phyloP scores from a whole-genome alignment of 1,140 invertebrate species.

The Aleiodes sp. region DNA sequence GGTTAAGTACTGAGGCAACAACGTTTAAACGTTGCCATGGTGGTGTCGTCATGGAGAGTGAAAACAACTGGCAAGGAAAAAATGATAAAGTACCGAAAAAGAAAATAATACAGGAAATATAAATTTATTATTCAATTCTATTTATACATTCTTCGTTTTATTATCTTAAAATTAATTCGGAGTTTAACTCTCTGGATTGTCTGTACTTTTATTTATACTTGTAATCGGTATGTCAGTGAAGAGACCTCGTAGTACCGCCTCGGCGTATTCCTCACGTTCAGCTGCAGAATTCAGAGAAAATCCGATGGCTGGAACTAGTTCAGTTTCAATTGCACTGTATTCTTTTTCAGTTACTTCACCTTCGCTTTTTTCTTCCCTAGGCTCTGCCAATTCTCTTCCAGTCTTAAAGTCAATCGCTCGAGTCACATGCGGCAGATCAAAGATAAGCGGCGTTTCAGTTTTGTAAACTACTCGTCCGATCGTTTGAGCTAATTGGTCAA shows the following conservation, averaged over 20 bases:
- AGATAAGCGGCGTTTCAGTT: neutral
- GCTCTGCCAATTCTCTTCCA: neutral
- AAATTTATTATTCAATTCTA: neutral
- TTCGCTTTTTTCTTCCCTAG: neutral
- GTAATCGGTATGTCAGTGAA: conserved; percentile 37
- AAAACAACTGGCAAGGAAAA: too few relatives aligned
- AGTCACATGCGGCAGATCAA: neutral
- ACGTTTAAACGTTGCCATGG: neutral
- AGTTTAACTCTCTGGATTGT: neutral
- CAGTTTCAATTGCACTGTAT: conserved; percentile 51
- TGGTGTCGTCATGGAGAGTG: conserved; percentile 21
- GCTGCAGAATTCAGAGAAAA: conserved; percentile 55
- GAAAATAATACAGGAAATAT: too few relatives aligned
- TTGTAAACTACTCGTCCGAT: neutral
- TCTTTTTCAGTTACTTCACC: neutral
- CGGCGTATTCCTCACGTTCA: conserved; percentile 52
- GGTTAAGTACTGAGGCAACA: neutral
- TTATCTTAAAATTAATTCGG: too few relatives aligned
- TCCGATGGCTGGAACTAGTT: conserved; percentile 56
- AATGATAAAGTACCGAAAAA: neutral
- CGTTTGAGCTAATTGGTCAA: neutral
- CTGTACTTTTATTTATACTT: conserved; percentile 6
- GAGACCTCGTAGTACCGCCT: conserved; percentile 54
- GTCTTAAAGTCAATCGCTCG: neutral
- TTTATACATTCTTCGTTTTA: too few relatives aligned